Evolutionary conservation across 2,113 vertebrate species (phyloP), one percentile per base, ranked within the genome.

Genomic region (Pycnonotus jocosus): DNA sequence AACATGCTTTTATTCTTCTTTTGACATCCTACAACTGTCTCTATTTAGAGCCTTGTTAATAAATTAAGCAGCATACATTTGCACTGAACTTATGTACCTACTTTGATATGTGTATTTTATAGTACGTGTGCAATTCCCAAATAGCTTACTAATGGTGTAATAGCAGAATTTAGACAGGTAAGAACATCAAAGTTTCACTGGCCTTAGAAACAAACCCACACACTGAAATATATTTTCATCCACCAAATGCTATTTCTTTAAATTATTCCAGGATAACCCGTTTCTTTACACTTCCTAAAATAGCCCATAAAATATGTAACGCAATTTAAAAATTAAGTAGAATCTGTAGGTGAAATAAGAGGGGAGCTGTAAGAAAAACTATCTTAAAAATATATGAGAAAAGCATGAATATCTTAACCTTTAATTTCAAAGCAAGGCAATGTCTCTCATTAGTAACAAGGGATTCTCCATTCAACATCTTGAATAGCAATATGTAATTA

Each of bases 151-250:
- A 61, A 60, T 80, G 42, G 51, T 56, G 82, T 65, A 86, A 81
- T 73, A 90, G 72, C 53, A 91, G 72, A 90, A 94, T 70, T 91
- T 95, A 96, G 81, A 87, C 84, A 94, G 54, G 86, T 95, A 86
- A 72, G 56, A 95, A 80, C 66, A 95, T 81, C 61, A 91, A 45
- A 92, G 64, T 91, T 81, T 88, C 60, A 15, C 5, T 58, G 82
- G 54, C 80, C 82, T 94, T 86, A 88, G 86, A 96, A 95, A 93
- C 15, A 96, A 88, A 57, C 48, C 28, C 85, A 48, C 19, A 78
- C 23, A 80, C 40, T 42, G 68, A 93, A 93, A 54, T 87, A 84
- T 81, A 71, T 60, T 76, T 62, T 69, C 93, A 90, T 47, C 10
- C 9, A 77, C 58, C 25, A 81, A 88, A 72, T 30, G 7, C 8